These are phyloP conservation scores for Oenanthe oenanthe DNA, from an alignment of 2,113 vertebrate genomes.

Conservation along the genomic window DNA sequence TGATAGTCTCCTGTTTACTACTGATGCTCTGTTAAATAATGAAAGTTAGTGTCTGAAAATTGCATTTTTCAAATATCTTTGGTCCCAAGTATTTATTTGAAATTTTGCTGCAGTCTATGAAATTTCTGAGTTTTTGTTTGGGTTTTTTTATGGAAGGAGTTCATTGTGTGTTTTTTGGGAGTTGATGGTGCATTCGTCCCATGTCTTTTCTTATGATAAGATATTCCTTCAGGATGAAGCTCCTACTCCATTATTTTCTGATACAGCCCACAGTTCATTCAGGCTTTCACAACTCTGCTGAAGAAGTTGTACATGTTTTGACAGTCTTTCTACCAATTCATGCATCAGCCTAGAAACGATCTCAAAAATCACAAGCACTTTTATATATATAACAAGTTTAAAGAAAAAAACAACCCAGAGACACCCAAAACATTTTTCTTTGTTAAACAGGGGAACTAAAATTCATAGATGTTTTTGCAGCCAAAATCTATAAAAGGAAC, in stretches of 20 bases:
- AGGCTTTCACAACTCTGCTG: slow-evolving; percentile 1
- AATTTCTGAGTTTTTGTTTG: neutral
- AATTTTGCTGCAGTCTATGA: neutral
- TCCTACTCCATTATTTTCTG: neutral
- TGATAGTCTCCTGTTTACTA: neutral
- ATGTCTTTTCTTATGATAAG: neutral
- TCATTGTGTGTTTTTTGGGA: neutral
- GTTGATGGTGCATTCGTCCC: neutral
- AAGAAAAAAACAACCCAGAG: neutral
- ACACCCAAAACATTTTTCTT: neutral
- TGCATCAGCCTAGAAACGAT: neutral
- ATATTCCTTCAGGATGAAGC: neutral
- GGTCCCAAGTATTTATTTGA: neutral
- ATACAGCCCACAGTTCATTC: neutral
- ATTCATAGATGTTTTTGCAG: slow-evolving; percentile 9
- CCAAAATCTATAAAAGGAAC: slow-evolving; percentile 3
- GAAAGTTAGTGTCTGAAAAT: neutral
- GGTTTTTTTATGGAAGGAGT: neutral
- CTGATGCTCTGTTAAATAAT: neutral
- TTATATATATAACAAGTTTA: neutral
- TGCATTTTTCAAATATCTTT: neutral
- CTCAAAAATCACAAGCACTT: neutral
- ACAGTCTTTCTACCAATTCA: slow-evolving; percentile 20
- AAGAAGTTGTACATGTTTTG: neutral
- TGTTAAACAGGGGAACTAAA: neutral